Conservation (phyloP, 2,797 vertebrate genomes). For the Eulemur albifrons region DNA sequence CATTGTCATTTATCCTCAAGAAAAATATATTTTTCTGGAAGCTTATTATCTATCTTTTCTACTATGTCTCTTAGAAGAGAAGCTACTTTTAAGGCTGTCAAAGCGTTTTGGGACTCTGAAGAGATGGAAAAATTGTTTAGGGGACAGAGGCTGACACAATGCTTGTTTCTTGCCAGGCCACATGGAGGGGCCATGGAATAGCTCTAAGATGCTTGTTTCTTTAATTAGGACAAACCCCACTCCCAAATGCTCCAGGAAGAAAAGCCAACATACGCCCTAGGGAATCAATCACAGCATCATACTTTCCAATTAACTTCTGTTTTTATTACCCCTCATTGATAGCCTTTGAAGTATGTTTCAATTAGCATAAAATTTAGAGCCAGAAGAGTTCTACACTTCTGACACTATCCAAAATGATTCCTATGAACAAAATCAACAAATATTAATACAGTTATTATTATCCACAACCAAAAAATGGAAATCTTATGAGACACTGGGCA, state of each 20-base stretch:
- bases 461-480: neutral
- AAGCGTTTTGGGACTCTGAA: neutral
- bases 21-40: neutral
- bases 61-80: neutral
- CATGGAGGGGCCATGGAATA: neutral
- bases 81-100: neutral
- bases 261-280: neutral
- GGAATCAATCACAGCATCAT: constrained; percentile 26
- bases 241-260: neutral
- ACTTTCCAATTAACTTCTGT: constrained; percentile 45
- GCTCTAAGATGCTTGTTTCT: neutral
- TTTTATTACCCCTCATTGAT: constrained; percentile 35
- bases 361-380: constrained; percentile 40
- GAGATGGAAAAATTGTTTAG: neutral
- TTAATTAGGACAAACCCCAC: constrained; percentile 34
- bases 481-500: neutral
- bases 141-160: neutral
- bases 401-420: neutral
- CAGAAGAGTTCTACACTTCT: neutral
- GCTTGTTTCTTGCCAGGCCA: neutral
- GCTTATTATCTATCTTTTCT: neutral
- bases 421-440: neutral
- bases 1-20: neutral
- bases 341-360: constrained; percentile 55
- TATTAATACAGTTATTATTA: neutral